Base-by-base conservation (phyloP, 2,888 invertebrate species). In the Cremastinae sp. region DNA sequence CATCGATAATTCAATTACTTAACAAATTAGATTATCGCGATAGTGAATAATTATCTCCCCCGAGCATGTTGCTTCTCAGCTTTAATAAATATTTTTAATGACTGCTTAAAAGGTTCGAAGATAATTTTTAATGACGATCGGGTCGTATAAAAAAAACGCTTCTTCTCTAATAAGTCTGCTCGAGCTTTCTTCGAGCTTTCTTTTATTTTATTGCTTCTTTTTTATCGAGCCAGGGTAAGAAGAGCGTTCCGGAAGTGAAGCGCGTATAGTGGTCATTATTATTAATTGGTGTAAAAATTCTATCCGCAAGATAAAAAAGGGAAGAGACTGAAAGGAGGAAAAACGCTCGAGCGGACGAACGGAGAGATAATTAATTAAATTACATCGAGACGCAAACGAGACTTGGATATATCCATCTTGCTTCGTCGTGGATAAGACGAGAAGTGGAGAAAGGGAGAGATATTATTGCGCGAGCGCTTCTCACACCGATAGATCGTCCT, bases 281-380 rank as follows among this genome's bases (percentile, higher is more conserved):
- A 68, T 61, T 66, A 74, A 74, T 74, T 74, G 62, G 54, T 38
- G 66, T 28, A 47, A 45, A 66, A 65, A 58, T 14, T 58, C 49
- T 49, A 41, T 34, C 18, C 28, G 56, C 51, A 41, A 14, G 16
- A 49, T 4, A 18, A 12, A 38, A 12, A 51, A 10, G 38, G 20
- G 8, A 12, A 51, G 62, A 64, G 49, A 64, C 10, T 12, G 41
- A 41, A 14, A 3, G 51, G 36, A 28, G 34, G 18, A 41, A 56
- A 20, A 36, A n/a, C 10, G 65, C 43, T 59, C 16, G 53, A 22
- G 59, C 45, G 16, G 66, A 61, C 53, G 47, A 61, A 53, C n/a
- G 34, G 45, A 47, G 61, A 43, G 56, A 64, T 74, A 66, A 74
- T 74, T 74, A 59, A 74, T 74, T 74, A 36, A 74, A 72, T 65